A percentile compares a stretch with the other conserved stretches of the same genome.
These are phyloP conservation scores for Epinotia bilunana DNA, from an alignment of 2,888 invertebrate genomes.

Conservation along the genomic window DNA sequence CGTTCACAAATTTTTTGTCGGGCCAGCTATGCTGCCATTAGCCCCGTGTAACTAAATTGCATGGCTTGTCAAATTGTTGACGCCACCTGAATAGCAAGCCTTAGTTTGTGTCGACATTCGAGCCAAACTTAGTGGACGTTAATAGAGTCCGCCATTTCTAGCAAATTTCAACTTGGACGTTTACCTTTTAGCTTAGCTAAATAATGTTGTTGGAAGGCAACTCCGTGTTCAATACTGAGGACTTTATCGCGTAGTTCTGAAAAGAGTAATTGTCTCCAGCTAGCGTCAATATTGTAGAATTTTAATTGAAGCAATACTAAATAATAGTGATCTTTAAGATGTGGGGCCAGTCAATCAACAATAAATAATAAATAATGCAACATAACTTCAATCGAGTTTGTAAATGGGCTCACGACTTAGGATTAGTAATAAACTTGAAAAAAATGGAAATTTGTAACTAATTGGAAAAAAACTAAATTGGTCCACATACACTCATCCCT, in stretches of 20 bases:
- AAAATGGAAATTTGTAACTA: no score
- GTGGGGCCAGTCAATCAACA: no score
- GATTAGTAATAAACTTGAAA: no score
- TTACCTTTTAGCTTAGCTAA: constrained; percentile 16
- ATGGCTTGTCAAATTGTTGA: constrained; percentile 28
- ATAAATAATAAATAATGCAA: no score
- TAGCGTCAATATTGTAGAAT: no score
- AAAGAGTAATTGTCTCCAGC: not conserved
- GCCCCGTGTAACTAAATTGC: constrained; percentile 28
- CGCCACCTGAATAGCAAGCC: constrained; percentile 40
- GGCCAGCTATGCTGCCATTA: not conserved
- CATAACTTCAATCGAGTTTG: no score
- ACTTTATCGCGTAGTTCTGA: not conserved
- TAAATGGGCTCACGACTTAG: no score
- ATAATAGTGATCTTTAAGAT: no score
- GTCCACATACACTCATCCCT: no score
- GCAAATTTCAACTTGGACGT: constrained; percentile 23
- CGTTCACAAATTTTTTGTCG: not conserved
- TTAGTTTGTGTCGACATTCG: constrained; percentile 39
- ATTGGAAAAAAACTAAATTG: no score
- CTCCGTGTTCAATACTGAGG: not conserved
- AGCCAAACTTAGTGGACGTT: constrained; percentile 27
- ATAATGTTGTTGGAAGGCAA: constrained; percentile 15
- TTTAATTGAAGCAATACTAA: no score
- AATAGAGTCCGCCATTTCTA: constrained; percentile 41